Conservation (phyloP, 2,113 vertebrate species). For the Vulpes vulpes region DNA sequence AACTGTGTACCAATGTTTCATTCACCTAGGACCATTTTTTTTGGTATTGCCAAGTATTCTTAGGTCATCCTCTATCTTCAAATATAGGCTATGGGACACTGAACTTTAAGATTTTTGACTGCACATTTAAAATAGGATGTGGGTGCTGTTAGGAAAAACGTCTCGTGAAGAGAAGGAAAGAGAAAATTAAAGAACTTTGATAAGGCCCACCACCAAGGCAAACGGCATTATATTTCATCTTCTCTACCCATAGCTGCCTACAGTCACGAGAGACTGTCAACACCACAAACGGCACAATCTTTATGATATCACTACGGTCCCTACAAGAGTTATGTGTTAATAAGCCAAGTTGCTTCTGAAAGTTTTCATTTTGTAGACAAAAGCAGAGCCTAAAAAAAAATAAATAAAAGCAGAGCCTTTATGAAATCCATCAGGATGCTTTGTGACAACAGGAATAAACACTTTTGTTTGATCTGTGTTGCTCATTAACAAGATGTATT, state of each 20-base stretch:
- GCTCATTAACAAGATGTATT: neutral
- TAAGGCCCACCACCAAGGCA: neutral
- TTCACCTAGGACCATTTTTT: neutral
- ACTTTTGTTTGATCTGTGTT: neutral
- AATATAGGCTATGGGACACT: neutral
- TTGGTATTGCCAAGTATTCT: neutral
- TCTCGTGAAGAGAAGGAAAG: neutral
- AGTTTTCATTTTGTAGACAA: constrained; percentile 7
- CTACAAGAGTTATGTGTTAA: neutral
- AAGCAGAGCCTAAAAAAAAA: neutral
- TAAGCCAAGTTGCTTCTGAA: neutral
- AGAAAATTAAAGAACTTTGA: neutral
- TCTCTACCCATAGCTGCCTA: neutral
- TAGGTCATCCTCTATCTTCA: neutral
- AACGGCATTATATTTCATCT: neutral
- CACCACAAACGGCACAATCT: neutral
- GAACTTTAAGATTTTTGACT: neutral
- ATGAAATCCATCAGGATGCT: neutral
- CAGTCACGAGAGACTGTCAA: neutral
- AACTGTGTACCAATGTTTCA: neutral
- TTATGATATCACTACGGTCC: neutral
- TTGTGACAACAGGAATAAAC: neutral
- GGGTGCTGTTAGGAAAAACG: neutral
- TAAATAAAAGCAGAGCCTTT: neutral
- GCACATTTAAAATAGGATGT: constrained; percentile 36